phyloP scores from a whole-genome alignment of 2,888 invertebrate genomes.

The Argynnis bischoffii region DNA sequence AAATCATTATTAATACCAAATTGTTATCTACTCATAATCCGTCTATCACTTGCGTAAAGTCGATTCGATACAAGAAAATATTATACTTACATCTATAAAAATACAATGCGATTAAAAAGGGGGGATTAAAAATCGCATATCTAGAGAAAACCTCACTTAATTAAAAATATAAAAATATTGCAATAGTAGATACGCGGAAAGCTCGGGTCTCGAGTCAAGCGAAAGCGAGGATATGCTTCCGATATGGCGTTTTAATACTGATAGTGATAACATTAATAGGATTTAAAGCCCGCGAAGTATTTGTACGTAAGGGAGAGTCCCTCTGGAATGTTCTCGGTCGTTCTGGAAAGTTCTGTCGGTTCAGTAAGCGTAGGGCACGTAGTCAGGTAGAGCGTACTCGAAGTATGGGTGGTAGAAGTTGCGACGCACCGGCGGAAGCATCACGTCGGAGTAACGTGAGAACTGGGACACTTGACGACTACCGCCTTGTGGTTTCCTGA shows the following conservation, averaged over 20 bases:
- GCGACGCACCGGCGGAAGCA: conserved; percentile 70
- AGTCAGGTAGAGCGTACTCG: conserved; percentile 66
- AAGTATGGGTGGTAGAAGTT: conserved; percentile 65
- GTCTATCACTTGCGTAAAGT: conserved; percentile 19
- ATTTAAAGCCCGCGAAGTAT: conserved; percentile 57
- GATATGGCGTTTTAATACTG: conserved; percentile 62
- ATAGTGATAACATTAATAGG: conserved; percentile 39
- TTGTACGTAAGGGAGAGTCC: conserved; percentile 60
- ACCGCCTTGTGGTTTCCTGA: conserved; percentile 70
- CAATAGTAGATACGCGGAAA: conserved; percentile 56
- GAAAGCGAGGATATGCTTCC: conserved; percentile 73
- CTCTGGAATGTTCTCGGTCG: conserved; percentile 51
- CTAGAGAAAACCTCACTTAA: conserved; percentile 59
- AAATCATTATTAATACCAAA: conserved; percentile 43
- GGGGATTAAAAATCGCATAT: conserved; percentile 60
- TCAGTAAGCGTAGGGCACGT: conserved; percentile 68
- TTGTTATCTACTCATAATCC: conserved; percentile 66
- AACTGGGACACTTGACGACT: conserved; percentile 75
- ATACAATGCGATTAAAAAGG: conserved; percentile 69
- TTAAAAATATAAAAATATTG: conserved; percentile 70
- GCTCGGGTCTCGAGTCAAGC: conserved; percentile 55
- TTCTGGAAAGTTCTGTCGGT: conserved; percentile 47
- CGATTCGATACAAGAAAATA: conserved; percentile 45
- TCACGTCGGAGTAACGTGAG: conserved; percentile 76
- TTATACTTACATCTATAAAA: conserved; percentile 71